Conservation (phyloP, 2,113 vertebrate species). For the Xiphophorus couchianus region DNA sequence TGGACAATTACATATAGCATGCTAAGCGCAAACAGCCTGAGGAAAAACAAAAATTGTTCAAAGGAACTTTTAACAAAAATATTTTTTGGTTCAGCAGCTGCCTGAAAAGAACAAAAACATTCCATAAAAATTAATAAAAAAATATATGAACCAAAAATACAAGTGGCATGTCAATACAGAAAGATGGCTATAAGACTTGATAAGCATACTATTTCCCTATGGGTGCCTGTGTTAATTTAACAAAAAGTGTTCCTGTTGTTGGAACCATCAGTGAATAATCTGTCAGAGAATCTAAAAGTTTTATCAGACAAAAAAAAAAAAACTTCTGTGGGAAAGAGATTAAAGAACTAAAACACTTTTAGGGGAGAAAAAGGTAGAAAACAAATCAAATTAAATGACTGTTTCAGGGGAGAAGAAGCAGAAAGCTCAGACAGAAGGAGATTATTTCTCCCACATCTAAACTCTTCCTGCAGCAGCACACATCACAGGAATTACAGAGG, state of each 20-base stretch:
- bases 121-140: not conserved
- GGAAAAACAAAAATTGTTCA: constrained; percentile 30
- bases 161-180: constrained; percentile 15
- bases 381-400: constrained; percentile 8
- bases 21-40: constrained; percentile 16
- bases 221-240: constrained; percentile 12
- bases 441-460: constrained; percentile 7
- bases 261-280: not conserved
- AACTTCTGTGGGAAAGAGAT: not conserved
- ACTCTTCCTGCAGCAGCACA: not conserved
- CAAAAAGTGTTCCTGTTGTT: constrained; percentile 2
- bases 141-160: constrained; percentile 23
- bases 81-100: not conserved
- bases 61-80: constrained; percentile 12
- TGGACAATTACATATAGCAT: constrained; percentile 8
- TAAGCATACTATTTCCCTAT: constrained; percentile 17
- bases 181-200: constrained; percentile 25
- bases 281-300: not conserved
- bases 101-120: constrained; percentile 16
- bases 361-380: not conserved
- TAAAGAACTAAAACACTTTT: constrained; percentile 1
- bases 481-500: not conserved
- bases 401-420: not conserved
- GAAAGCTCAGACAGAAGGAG: constrained; percentile 7
- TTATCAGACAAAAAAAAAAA: not conserved